Evolutionary conservation across 2,797 vertebrate genomes (phyloP), one percentile per base, ranked within the genome.

Genomic region (Acropternis orthonyx): DNA sequence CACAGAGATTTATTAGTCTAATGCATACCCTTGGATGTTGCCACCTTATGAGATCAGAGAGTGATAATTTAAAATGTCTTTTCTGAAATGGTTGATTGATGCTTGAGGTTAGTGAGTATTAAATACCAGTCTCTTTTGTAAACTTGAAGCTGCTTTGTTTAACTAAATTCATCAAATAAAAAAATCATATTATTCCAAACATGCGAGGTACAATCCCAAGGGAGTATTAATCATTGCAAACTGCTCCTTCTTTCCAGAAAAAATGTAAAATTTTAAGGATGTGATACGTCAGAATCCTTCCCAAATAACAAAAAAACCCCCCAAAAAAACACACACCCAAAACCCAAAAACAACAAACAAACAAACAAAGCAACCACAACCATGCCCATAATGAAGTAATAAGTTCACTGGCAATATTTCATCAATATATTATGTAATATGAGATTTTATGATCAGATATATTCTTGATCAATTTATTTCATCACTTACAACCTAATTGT

Each of bases 391-490:
- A 75, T 72, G 26, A 92, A 92, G 87, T 87, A 83, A 4, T 58
- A 80, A 62, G 13, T 6, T 4, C 23, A 75, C 32, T 75, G 8
- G 19, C 10, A 78, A 34, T 87, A 92, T 80, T 92, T 92, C 66
- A 82, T 91, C 51, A 68, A 58, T 58, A 48, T 72, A 48, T 65
- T 74, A 69, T 71, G 66, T 90, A 83, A 91, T 6, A 86, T 71
- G 48, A 88, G 2, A 9, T 34, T 90, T 87, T 86, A 81, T 61
- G 39, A 73, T 74, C 37, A 95, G 93, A 91, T 75, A 61, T 6
- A n/a, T 55, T 93, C n/a, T 89, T 92, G 54, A 91, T 85, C 46
- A 75, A 78, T 94, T 88, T 74, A 78, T 89, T 87, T 83, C 15
- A 56, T 72, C 65, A 54, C 37, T 93, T 87, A 39, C 6, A 71